Base-by-base conservation (phyloP, 92 coral and sea anemone species). In the Zoanthus sociatus region DNA sequence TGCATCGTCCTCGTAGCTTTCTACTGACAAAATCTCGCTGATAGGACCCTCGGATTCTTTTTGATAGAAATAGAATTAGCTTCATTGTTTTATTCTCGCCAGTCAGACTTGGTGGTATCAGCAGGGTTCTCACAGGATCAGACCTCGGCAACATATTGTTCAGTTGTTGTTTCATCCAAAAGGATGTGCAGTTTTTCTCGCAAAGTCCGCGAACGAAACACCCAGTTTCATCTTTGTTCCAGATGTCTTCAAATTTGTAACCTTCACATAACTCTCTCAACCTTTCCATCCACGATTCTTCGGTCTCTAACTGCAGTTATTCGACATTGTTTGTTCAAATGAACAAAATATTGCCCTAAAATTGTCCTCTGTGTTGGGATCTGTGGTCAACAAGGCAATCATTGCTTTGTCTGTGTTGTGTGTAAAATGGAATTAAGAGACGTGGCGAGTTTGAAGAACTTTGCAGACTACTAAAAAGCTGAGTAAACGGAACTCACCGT, bases 131-230 rank as follows among this genome's bases (percentile, higher is more conserved):
- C 26, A 26, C 26, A 26, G 26, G 26, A 26, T 26, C 26, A 26
- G 26, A 26, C 26, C 26, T 26, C 26, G 26, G 26, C 26, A 26
- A 26, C 26, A 26, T 26, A 26, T 26, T 26, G 26, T 26, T 26
- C 26, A 26, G 26, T 26, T 26, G 26, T 26, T 26, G 26, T 26
- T 26, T 26, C 26, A 26, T 26, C 26, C 26, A 26, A 26, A 26
- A 26, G 26, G 26, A 26, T 26, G 26, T 26, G 26, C 26, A 26
- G 26, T 26, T 86, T 86, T 86, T 86, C 72, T 76, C 70, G 45
- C 76, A 83, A 76, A 86, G 89, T 50, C 76, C 83, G 56, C 16
- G 37, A 51, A 86, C 76, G 72, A 76, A 86, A 86, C 76, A 76
- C 77, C 83, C 89, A 44, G 77, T 86, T 50, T 86, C 67, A 17